Base-by-base conservation (phyloP, 2,888 invertebrate genomes). In the Adelognathus sp. region DNA sequence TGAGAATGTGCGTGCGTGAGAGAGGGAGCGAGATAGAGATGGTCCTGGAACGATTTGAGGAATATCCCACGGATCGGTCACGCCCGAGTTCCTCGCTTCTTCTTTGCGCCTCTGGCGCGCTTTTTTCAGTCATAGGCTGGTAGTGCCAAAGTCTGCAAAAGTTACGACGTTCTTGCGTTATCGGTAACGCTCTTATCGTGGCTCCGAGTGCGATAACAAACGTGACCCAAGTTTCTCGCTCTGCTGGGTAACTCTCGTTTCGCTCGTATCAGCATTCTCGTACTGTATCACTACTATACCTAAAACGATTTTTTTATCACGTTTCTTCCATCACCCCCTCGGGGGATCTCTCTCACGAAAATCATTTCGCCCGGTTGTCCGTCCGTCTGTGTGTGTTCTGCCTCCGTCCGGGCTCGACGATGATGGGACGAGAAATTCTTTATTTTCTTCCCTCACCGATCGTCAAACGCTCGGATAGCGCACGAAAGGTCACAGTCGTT, bases 11-110 rank as follows among this genome's bases (percentile, higher is more conserved):
- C n/a, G n/a, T n/a, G n/a, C n/a, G n/a, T n/a, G n/a, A n/a, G 27
- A 24, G 33, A 16, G 33, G 58, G 44, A 61, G 36, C 3, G 39
- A 67, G 36, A 9, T 6, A n/a, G 36, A 70, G 50, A 54, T 54
- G 14, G 29, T 29, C 29, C 14, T 39, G 29, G 56, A 70, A 33
- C 60, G 60, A 76, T 76, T 66, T 52, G 60, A 71, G 66, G 66
- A 64, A 64, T 63, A 76, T 76, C 71, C 58, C 70, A 76, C 71
- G 76, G 64, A 76, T 70, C 76, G 58, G 58, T 66, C 74, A 58
- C 60, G 73, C 63, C 46, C 63, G 33, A 56, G 29, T 52, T 70
- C 58, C 41, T 36, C 56, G n/a, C n/a, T n/a, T 61, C 29, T 54
- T 24, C 41, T 41, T 61, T n/a, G n/a, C 24, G 24, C 39, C 21